Conservation (phyloP, 1,140 invertebrate species). For the Ceratosolen solmsi region DNA sequence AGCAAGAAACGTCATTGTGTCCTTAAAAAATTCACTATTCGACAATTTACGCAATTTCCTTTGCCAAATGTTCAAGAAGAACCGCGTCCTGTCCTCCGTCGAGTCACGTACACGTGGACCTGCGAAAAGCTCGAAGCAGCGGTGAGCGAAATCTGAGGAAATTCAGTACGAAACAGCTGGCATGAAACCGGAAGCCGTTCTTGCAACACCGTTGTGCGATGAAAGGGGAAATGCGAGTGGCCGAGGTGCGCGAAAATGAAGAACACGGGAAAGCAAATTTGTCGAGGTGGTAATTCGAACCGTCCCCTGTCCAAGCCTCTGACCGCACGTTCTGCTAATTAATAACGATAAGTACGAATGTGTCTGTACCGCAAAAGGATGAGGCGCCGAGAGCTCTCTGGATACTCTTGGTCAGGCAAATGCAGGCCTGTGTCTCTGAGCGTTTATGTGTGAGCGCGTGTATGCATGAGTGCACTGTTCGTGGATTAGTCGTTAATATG, state of each 20-base stretch:
- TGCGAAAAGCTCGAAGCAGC: not conserved
- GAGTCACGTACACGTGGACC: not conserved
- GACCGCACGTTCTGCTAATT: constrained; percentile 60
- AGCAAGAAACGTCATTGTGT: no score
- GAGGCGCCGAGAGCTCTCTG: constrained; percentile 54
- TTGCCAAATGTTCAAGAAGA: no score
- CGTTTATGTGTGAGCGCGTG: not conserved
- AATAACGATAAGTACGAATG: constrained; percentile 69
- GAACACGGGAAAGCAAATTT: constrained; percentile 57
- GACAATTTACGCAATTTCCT: no score
- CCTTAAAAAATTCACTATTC: no score
- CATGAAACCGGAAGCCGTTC: not conserved
- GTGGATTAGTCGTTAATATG: constrained; percentile 19
- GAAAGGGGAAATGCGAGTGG: not conserved
- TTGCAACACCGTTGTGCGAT: constrained; percentile 27
- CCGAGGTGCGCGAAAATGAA: not conserved
- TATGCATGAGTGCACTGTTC: not conserved
- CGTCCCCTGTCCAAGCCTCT: constrained; percentile 53
- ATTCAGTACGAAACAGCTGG: constrained; percentile 11
- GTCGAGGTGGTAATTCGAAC: constrained; percentile 57
- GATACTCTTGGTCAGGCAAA: not conserved
- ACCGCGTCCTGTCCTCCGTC: no score
- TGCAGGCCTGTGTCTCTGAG: not conserved
- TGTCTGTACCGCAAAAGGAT: constrained; percentile 66
- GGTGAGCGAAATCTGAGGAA: not conserved